phyloP scores from a whole-genome alignment of 2,888 invertebrate genomes.

The Drosophila acutilabella region DNA sequence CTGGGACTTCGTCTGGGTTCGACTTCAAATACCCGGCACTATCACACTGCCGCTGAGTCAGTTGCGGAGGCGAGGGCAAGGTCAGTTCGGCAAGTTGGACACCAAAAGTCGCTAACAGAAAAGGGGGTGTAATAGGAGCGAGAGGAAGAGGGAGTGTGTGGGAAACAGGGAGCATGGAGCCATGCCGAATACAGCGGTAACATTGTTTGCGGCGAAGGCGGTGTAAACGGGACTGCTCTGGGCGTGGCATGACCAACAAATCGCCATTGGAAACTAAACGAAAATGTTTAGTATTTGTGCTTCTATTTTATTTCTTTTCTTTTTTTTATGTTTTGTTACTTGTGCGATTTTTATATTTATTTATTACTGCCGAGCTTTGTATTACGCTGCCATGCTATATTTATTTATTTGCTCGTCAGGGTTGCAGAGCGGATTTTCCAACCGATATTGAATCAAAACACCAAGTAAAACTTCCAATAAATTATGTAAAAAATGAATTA shows the following conservation, averaged over 20 bases:
- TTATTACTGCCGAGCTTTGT: slow-evolving; percentile 59
- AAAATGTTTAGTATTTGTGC: slow-evolving; percentile 73
- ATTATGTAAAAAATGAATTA: slow-evolving; percentile 47
- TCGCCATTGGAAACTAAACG: slow-evolving; percentile 78
- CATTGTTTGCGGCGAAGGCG: slow-evolving; percentile 57
- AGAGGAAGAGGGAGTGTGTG: neutral
- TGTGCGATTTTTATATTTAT: slow-evolving; percentile 55
- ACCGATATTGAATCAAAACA: slow-evolving; percentile 40
- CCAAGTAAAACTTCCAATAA: slow-evolving; percentile 23
- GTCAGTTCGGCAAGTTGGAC: slow-evolving; percentile 14
- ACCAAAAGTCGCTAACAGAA: slow-evolving; percentile 61
- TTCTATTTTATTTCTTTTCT: slow-evolving; percentile 52
- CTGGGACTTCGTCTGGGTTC: slow-evolving; percentile 12
- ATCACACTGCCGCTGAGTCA: slow-evolving; percentile 6
- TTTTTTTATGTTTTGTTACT: slow-evolving; percentile 13
- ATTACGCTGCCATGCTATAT: slow-evolving; percentile 21
- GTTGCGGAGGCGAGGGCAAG: neutral
- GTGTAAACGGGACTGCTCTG: slow-evolving; percentile 21
- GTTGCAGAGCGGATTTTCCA: slow-evolving; percentile 22
- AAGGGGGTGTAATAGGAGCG: neutral
- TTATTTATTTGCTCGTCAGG: slow-evolving; percentile 47
- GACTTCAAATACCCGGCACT: slow-evolving; percentile 5
- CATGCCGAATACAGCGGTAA: slow-evolving; percentile 60
- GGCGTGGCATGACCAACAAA: slow-evolving; percentile 59
- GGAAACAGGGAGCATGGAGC: slow-evolving; percentile 22